These are phyloP conservation scores for Venusia cambrica DNA, from an alignment of 2,888 invertebrate species.

Conservation along the genomic window DNA sequence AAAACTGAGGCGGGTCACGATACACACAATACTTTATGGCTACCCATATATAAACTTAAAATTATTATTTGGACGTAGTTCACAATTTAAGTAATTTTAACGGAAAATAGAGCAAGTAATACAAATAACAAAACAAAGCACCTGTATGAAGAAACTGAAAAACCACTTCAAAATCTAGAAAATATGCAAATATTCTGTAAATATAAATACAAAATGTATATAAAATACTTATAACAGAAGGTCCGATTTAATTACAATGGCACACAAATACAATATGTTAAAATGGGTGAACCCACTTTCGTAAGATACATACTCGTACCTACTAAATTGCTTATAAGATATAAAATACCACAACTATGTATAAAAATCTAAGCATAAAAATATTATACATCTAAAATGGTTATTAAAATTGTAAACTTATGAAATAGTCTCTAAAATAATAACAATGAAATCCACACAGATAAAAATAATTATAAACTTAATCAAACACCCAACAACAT, in stretches of 20 bases:
- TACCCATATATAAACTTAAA: constrained; percentile 27
- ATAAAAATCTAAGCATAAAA: constrained; percentile 14
- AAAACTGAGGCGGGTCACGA: constrained; percentile 35
- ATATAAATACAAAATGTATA: neutral
- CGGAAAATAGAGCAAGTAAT: constrained; percentile 2
- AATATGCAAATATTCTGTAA: no score
- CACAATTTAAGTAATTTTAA: constrained; percentile 2
- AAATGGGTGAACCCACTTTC: no score
- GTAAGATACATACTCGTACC: no score
- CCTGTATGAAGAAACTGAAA: constrained; percentile 7
- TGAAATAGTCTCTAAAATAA: constrained; percentile 20
- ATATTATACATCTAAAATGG: constrained; percentile 13
- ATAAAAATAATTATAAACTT: constrained; percentile 29
- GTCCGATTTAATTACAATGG: no score
- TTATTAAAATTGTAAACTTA: constrained; percentile 15
- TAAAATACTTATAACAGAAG: neutral
- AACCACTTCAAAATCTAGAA: no score
- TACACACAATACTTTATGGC: constrained; percentile 43
- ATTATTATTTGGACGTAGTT: constrained; percentile 19
- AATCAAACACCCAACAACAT: constrained; percentile 34
- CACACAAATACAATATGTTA: no score
- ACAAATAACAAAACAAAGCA: constrained; percentile 12
- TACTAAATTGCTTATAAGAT: no score
- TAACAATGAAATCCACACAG: constrained; percentile 29
- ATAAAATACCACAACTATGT: constrained; percentile 3